phyloP scores from a whole-genome alignment of 2,888 invertebrate genomes.

The Sinotaia quadrata region DNA sequence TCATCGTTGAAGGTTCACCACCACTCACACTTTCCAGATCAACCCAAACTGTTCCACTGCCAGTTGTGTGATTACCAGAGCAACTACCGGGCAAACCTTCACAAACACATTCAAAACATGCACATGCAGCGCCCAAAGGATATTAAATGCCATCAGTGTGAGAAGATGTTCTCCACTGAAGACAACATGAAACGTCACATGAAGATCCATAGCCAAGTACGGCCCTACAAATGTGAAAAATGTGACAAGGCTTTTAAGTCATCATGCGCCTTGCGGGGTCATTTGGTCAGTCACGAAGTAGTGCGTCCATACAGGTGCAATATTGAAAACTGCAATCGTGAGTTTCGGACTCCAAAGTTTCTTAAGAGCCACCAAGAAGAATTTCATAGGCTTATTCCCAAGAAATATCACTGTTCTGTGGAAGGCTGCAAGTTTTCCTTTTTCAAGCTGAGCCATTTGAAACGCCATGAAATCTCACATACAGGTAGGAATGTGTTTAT shows the following conservation, averaged over 20 bases:
- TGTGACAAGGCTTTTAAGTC: constrained; percentile 68
- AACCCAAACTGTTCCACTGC: constrained; percentile 63
- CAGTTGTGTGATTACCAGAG: constrained; percentile 61
- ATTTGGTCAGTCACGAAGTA: constrained; percentile 60
- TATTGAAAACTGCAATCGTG: constrained; percentile 62
- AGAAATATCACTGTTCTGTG: constrained; percentile 61
- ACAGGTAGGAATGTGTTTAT: constrained; percentile 54
- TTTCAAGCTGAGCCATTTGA: constrained; percentile 68
- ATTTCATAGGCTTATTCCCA: constrained; percentile 61
- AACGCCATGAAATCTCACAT: constrained; percentile 68
- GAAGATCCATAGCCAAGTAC: constrained; percentile 59
- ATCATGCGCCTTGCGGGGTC: constrained; percentile 57
- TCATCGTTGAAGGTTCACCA: constrained; percentile 64
- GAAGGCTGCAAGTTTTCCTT: constrained; percentile 67
- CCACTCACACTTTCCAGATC: constrained; percentile 63
- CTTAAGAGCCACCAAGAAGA: constrained; percentile 63
- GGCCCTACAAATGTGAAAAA: constrained; percentile 58
- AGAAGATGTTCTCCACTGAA: constrained; percentile 64
- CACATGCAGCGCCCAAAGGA: constrained; percentile 49
- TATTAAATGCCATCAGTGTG: constrained; percentile 56
- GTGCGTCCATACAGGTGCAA: constrained; percentile 60
- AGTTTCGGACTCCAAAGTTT: constrained; percentile 61
- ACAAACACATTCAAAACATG: constrained; percentile 64
- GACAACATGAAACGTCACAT: constrained; percentile 63
- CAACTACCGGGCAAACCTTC: constrained; percentile 65